phyloP scores from a whole-genome alignment of 2,888 invertebrate genomes.

The Neocrepidodera transversa region DNA sequence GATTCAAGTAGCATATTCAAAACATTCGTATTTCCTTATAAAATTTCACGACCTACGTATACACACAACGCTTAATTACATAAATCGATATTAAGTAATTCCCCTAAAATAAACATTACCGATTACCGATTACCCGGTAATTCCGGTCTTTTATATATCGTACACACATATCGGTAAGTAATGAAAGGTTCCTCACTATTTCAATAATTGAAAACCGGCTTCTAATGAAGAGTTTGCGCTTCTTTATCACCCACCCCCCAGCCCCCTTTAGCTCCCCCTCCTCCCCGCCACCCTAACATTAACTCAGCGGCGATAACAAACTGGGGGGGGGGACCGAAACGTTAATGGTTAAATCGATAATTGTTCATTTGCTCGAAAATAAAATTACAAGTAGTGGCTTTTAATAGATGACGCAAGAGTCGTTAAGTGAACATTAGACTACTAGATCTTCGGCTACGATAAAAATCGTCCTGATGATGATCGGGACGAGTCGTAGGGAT shows the following conservation, averaged over 20 bases:
- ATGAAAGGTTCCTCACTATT: constrained; percentile 50
- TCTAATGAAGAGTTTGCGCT: constrained; percentile 59
- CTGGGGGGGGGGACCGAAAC: constrained; percentile 51
- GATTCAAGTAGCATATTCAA: no score
- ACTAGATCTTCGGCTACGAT: constrained; percentile 39
- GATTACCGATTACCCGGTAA: constrained; percentile 19
- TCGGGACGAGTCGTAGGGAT: no score
- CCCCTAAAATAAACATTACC: constrained; percentile 38
- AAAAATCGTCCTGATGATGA: constrained; percentile 24
- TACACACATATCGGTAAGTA: constrained; percentile 45
- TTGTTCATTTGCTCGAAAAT: constrained; percentile 58
- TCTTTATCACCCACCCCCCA: constrained; percentile 45
- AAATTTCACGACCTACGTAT: no score
- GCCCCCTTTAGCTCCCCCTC: not conserved
- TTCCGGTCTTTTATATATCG: not conserved
- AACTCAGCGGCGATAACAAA: constrained; percentile 50
- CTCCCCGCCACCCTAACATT: constrained; percentile 3
- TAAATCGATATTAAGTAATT: constrained; percentile 32
- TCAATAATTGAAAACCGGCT: constrained; percentile 54
- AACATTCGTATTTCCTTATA: no score
- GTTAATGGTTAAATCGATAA: constrained; percentile 62
- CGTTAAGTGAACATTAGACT: constrained; percentile 51
- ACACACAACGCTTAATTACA: not conserved
- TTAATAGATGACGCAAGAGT: constrained; percentile 48
- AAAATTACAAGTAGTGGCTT: constrained; percentile 55